Evolutionary conservation across 2,888 invertebrate genomes (phyloP).

Genomic region (Thymelicus acteon): DNA sequence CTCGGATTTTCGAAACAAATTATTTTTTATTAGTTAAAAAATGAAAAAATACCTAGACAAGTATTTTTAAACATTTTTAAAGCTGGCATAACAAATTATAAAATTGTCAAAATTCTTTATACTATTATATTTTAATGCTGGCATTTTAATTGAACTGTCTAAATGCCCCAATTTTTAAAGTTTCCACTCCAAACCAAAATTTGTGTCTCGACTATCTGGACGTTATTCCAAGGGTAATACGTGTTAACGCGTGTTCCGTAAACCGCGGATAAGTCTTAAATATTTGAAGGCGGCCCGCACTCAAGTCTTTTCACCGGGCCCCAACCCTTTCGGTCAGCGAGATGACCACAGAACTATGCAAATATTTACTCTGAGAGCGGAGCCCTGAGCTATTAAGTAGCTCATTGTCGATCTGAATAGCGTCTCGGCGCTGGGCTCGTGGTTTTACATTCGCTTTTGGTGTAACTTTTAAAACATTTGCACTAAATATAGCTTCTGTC

Average conservation of each 20-base stretch:
- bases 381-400: slow-evolving; percentile 74
- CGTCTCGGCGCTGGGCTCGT: slow-evolving; percentile 50
- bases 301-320: slow-evolving; percentile 55
- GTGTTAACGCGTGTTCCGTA: slow-evolving; percentile 14
- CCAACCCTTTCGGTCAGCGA: slow-evolving; percentile 67
- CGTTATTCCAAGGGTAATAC: neutral
- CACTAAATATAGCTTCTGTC: too few relatives aligned
- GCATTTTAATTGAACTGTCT: too few relatives aligned
- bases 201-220: neutral
- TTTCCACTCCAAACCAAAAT: too few relatives aligned
- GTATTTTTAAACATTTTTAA: too few relatives aligned
- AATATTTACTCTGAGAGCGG: slow-evolving; percentile 67
- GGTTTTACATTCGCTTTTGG: neutral
- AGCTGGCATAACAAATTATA: too few relatives aligned
- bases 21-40: too few relatives aligned
- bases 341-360: slow-evolving; percentile 74
- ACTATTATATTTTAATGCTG: too few relatives aligned
- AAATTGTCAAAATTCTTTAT: too few relatives aligned
- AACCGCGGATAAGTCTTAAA: slow-evolving; percentile 47
- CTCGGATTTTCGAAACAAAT: too few relatives aligned
- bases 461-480: too few relatives aligned
- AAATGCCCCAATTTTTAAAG: too few relatives aligned
- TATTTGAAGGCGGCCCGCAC: slow-evolving; percentile 60
- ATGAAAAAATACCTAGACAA: too few relatives aligned
- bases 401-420: slow-evolving; percentile 73